Evolutionary conservation across 2,797 vertebrate species (phyloP), one percentile per base, ranked within the genome.

Genomic region (Thripadectes ignobilis): DNA sequence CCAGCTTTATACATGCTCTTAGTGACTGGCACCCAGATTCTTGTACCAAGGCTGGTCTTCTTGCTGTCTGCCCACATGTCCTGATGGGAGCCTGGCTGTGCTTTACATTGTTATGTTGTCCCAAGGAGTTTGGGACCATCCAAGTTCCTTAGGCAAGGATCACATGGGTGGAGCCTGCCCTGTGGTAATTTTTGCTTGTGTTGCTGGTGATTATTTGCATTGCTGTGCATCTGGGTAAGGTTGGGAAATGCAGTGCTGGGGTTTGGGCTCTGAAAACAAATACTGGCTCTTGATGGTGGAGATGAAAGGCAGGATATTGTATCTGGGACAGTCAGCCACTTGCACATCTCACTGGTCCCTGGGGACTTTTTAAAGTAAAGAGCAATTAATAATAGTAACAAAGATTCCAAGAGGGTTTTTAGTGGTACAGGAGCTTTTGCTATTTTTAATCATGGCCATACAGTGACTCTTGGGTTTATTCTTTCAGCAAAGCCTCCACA

Each of bases 381-480:
- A 89, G 45, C 81, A 91, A 95, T 97, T 96, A 92, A 82, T 88
- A 82, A 10, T 48, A 62, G 51, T 18, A 24, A 46, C 73, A 79
- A 14, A 41, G 75, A 51, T 75, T 46, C 29, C 3, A 3, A 51
- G 85, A 81, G 45, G 58, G 41, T 3, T 58, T 94, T 82, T 24
- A 59, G 39, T 54, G 69, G n/a, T 84, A 19, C 43, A 58, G 90
- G 91, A 77, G 86, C 5, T 71, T 45, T 48, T 88, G 48, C 66
- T 87, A 32, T 92, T 95, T 95, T 91, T 84, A 86, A 17, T 91
- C 85, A 32, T n/a, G 66, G 92, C 34, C 51, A 19, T 88, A 19
- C 54, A 39, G 5, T 54, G 68, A 54, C 91, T 18, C 45, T 88
- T 12, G 36, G 41, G 34, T 81, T 89, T 85, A 65, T 84, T 85